Evolutionary conservation across 2,888 invertebrate species (phyloP).

Genomic region (Autographa gamma): DNA sequence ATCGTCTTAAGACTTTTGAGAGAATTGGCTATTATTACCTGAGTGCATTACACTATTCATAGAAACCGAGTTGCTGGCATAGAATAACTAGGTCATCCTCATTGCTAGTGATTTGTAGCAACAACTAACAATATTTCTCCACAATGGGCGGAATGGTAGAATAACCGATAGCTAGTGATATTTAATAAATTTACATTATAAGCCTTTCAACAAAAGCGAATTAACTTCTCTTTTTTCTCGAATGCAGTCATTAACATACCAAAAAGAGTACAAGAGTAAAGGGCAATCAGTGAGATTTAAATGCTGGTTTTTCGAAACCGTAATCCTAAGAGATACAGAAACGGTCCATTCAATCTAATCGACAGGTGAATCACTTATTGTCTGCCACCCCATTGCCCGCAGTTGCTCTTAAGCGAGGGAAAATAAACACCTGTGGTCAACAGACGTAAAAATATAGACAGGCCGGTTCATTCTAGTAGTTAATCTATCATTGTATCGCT

Average conservation of each 20-base stretch:
- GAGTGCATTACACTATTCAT: conserved; percentile 4
- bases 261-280: neutral
- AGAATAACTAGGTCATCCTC: neutral
- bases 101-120: neutral
- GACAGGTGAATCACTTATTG: conserved; percentile 52
- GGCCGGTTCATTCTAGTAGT: conserved; percentile 7
- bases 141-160: neutral
- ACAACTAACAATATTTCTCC: neutral
- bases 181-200: no score
- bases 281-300: conserved; percentile 12
- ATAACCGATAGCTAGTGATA: neutral
- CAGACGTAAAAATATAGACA: conserved; percentile 5
- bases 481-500: conserved; percentile 16
- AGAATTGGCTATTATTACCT: neutral
- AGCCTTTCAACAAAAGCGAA: no score
- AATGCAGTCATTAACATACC: neutral
- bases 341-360: conserved; percentile 45
- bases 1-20: neutral
- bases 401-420: conserved; percentile 48
- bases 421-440: conserved; percentile 46
- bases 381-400: conserved; percentile 45
- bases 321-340: conserved; percentile 29
- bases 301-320: conserved; percentile 24
- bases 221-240: no score
- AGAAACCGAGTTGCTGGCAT: neutral